Evolutionary conservation across 2,888 invertebrate species (phyloP).

Genomic region (Pandemis corylana): DNA sequence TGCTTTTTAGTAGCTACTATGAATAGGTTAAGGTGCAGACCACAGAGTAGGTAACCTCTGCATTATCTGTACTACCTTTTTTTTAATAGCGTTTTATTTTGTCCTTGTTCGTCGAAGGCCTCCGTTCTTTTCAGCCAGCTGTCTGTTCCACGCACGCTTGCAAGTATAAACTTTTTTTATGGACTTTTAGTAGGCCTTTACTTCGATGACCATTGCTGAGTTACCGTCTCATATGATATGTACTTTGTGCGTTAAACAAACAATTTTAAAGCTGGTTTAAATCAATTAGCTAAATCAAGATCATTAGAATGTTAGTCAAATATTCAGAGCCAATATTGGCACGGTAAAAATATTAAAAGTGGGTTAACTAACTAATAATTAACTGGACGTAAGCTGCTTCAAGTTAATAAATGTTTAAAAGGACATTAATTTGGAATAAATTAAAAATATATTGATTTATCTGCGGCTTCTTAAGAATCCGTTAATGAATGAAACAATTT

Average conservation of each 20-base stretch:
- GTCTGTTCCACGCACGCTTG: neutral
- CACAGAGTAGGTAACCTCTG: neutral
- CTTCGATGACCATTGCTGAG: too few species aligned
- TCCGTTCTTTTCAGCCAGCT: neutral
- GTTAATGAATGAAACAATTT: constrained; percentile 1
- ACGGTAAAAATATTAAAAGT: constrained; percentile 20
- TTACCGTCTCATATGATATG: too few species aligned
- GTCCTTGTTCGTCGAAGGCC: neutral
- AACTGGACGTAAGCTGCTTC: neutral
- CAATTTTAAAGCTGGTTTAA: constrained; percentile 22
- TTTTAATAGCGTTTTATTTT: neutral
- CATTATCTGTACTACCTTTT: constrained; percentile 3
- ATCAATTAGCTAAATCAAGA: constrained; percentile 28
- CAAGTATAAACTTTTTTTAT: too few species aligned
- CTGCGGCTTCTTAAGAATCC: constrained; percentile 1
- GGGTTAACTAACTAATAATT: constrained; percentile 24
- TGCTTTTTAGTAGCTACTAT: constrained; percentile 24
- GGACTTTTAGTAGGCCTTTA: too few species aligned
- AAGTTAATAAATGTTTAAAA: neutral
- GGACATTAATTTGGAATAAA: constrained; percentile 2
- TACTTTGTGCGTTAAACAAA: neutral
- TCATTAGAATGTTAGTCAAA: constrained; percentile 32
- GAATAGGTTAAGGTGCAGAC: constrained; percentile 13
- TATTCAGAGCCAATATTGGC: constrained; percentile 16
- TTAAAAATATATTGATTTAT: too few species aligned